Evolutionary conservation across 2,888 invertebrate genomes (phyloP), one percentile per base, ranked within the genome.

Genomic region (Escarpia spicata): DNA sequence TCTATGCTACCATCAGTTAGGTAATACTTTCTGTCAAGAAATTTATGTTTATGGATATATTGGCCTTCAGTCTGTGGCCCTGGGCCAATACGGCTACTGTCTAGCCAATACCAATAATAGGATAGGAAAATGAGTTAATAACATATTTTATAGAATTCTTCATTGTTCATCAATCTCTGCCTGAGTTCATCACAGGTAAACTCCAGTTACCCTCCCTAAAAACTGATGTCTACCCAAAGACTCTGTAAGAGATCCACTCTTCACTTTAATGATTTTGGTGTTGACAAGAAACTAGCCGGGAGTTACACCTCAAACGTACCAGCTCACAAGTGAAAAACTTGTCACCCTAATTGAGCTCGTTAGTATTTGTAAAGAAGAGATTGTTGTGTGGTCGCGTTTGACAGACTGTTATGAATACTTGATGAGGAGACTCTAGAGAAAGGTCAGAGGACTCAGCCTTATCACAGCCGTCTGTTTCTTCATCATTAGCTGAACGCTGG

Each of bases 381-480:
- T 75, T 75, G 75, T 75, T 75, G 75, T 75, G 75, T 75, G 75
- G 75, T 75, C 2, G 75, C 75, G 75, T 75, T 75, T 75, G 75
- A 75, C 75, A 75, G 75, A 75, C 75, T 75, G 75, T 75, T 26
- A 75, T 75, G 75, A 75, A 75, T 75, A 75, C 75, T 75, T 75
- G 75, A 75, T 75, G 75, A 75, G 75, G 75, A 75, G 3, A 6
- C 75, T n/a, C 6, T 26, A 26, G 75, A 26, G 75, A 75, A 75
- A 75, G 75, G 75, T 75, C 26, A 75, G n/a, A 19, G 75, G 26
- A 75, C 19, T 26, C 19, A 26, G 19, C 75, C 75, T 75, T 26
- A n/a, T 75, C 75, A 75, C 75, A 26, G 19, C 75, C 75, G n/a
- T 15, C 75, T 75, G 52, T 52, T 52, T 52, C 75, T 75, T 26